Conservation (phyloP, 2,888 invertebrate species). For the Leptopilina syphax region DNA sequence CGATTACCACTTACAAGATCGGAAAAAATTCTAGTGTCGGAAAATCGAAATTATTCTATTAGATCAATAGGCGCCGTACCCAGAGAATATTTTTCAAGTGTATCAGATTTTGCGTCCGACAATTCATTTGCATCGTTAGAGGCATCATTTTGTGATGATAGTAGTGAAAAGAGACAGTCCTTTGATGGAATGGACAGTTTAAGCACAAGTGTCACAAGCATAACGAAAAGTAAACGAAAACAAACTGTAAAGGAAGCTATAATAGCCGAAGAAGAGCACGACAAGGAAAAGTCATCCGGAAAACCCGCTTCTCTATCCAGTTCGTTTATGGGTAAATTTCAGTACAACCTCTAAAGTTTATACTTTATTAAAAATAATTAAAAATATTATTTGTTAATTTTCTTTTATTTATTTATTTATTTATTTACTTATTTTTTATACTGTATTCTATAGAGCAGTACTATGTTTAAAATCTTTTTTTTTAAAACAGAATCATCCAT, state of each 20-base stretch:
- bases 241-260: slow-evolving; percentile 75
- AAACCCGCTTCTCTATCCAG: slow-evolving; percentile 63
- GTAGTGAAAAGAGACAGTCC: slow-evolving; percentile 43
- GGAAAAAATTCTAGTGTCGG: slow-evolving; percentile 77
- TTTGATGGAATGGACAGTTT: slow-evolving; percentile 52
- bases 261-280: slow-evolving; percentile 76
- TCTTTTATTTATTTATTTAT: too few relatives aligned
- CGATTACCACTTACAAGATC: slow-evolving; percentile 77
- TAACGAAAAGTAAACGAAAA: slow-evolving; percentile 61
- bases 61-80: slow-evolving; percentile 58
- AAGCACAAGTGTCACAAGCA: slow-evolving; percentile 52
- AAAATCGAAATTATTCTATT: slow-evolving; percentile 65
- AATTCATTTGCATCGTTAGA: slow-evolving; percentile 49
- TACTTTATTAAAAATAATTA: too few relatives aligned
- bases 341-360: not conserved
- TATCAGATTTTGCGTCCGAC: slow-evolving; percentile 49
- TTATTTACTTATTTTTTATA: too few relatives aligned
- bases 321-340: slow-evolving; percentile 61
- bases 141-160: slow-evolving; percentile 19
- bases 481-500: slow-evolving; percentile 65
- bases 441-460: too few relatives aligned
- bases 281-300: slow-evolving; percentile 67
- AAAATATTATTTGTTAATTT: too few relatives aligned
- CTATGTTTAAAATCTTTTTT: too few relatives aligned
- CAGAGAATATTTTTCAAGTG: slow-evolving; percentile 52